Conservation (phyloP, 2,888 invertebrate species). For the Drosophila sordidula region DNA sequence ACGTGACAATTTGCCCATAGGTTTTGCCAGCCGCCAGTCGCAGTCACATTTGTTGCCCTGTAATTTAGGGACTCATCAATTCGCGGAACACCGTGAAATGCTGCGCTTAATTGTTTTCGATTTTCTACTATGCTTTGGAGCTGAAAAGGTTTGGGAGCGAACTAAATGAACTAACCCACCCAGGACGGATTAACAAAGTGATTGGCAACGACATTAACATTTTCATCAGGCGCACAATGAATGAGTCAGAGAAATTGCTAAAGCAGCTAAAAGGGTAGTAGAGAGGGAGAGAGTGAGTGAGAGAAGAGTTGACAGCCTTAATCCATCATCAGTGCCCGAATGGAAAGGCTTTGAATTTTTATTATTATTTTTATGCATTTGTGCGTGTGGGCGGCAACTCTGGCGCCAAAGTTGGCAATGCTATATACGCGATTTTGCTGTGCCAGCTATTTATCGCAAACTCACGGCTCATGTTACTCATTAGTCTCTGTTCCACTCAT, state of each 20-base stretch:
- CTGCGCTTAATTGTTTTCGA: constrained; percentile 76
- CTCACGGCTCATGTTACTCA: constrained; percentile 73
- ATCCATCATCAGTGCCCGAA: constrained; percentile 73
- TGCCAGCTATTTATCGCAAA: constrained; percentile 74
- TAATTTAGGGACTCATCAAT: constrained; percentile 64
- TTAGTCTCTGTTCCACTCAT: constrained; percentile 53
- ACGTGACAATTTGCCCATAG: constrained; percentile 72
- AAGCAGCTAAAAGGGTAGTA: neutral
- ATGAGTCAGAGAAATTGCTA: constrained; percentile 45
- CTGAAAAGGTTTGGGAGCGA: neutral
- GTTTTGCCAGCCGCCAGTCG: neutral
- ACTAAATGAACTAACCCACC: constrained; percentile 68
- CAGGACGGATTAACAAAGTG: constrained; percentile 75
- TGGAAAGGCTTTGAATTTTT: constrained; percentile 75
- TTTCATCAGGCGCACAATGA: constrained; percentile 72
- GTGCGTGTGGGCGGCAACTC: constrained; percentile 37
- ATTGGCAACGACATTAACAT: constrained; percentile 81
- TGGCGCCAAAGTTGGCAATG: constrained; percentile 28
- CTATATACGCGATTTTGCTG: constrained; percentile 46
- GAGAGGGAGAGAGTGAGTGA: neutral
- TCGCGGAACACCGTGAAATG: constrained; percentile 41
- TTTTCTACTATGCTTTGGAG: constrained; percentile 49
- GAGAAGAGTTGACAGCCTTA: constrained; percentile 57
- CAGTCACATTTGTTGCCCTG: constrained; percentile 21
- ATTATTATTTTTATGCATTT: constrained; percentile 76